Conservation (phyloP, 2,113 vertebrate species). For the Micronycteris hirsuta region DNA sequence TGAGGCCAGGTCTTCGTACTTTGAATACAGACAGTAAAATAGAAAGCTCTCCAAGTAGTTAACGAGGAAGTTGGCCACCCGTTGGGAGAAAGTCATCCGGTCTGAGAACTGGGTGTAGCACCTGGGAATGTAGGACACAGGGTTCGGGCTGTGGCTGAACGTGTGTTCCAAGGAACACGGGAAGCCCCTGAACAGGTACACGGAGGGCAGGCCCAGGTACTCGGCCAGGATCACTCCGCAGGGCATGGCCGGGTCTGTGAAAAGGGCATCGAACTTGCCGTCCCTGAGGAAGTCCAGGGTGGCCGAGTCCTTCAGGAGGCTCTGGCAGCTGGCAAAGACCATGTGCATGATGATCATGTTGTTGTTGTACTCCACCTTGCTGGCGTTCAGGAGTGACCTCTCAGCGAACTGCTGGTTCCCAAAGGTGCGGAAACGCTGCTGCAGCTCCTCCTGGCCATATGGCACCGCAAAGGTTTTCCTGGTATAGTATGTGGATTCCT, state of each 20-base stretch:
- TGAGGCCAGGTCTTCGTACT: conserved; percentile 75
- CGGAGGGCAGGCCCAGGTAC: conserved; percentile 71
- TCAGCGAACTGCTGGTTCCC: not conserved
- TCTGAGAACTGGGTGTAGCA: conserved; percentile 81
- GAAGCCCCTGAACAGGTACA: conserved; percentile 80
- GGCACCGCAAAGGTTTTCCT: conserved; percentile 76
- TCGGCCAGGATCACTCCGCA: conserved; percentile 74
- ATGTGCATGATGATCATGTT: not conserved
- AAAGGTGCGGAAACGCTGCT: accelerated
- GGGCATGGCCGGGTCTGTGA: conserved; percentile 78
- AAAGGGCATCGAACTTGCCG: conserved; percentile 77
- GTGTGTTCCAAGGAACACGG: conserved; percentile 72
- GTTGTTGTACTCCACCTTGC: not conserved
- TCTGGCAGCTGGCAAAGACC: conserved; percentile 56
- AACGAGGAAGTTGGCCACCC: conserved; percentile 82
- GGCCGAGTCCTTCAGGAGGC: conserved; percentile 76
- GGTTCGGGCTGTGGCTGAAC: conserved; percentile 77
- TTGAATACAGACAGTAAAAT: conserved; percentile 72
- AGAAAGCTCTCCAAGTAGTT: conserved; percentile 78
- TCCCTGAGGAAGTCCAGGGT: conserved; percentile 63
- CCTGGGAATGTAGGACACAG: conserved; percentile 79
- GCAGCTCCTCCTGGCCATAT: conserved; percentile 59
- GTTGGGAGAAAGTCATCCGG: conserved; percentile 85
- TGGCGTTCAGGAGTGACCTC: not conserved
- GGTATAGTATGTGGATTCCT: conserved; percentile 78